Conservation (phyloP, 92 coral and sea anemone genomes). For the Zoanthus gigantus region DNA sequence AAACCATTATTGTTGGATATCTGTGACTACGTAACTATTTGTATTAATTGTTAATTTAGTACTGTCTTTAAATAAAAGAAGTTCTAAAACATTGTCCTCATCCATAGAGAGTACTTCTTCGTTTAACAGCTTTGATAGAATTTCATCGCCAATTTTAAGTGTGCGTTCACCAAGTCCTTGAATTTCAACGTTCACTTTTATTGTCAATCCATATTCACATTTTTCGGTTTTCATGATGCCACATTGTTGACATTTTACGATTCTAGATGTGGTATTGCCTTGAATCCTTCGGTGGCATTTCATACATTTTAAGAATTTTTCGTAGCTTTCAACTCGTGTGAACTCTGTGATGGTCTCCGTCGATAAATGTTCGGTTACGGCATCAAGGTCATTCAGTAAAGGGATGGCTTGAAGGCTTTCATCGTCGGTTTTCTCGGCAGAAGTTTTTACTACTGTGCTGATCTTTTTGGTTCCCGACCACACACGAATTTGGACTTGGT, state of each 20-base stretch:
- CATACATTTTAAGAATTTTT: slow-evolving; percentile 43
- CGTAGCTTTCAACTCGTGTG: slow-evolving; percentile 34
- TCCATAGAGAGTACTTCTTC: slow-evolving; percentile 42
- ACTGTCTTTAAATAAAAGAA: slow-evolving; percentile 27
- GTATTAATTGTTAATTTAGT: slow-evolving; percentile 6
- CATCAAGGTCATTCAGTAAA: slow-evolving; percentile 25
- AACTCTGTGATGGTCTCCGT: slow-evolving; percentile 42
- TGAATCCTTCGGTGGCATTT: slow-evolving; percentile 44
- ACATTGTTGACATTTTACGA: slow-evolving; percentile 44
- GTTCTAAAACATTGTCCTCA: slow-evolving; percentile 34
- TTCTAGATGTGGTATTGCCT: slow-evolving; percentile 12
- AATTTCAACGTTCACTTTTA: slow-evolving; percentile 34
- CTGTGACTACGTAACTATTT: slow-evolving; percentile 24
- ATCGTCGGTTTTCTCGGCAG: slow-evolving; percentile 11
- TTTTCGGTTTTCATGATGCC: slow-evolving; percentile 47
- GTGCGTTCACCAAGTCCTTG: slow-evolving; percentile 5
- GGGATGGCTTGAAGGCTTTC: slow-evolving; percentile 44
- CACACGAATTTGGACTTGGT: slow-evolving; percentile 49
- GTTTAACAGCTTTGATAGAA: slow-evolving; percentile 35
- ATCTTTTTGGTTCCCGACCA: slow-evolving; percentile 57
- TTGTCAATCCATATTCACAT: slow-evolving; percentile 29
- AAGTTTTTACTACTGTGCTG: slow-evolving; percentile 44
- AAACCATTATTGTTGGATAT: slow-evolving; percentile 10
- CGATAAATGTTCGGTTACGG: slow-evolving; percentile 14
- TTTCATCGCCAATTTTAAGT: slow-evolving; percentile 36